Base-by-base conservation (phyloP, 2,113 vertebrate species). In the Clarias batrachus region DNA sequence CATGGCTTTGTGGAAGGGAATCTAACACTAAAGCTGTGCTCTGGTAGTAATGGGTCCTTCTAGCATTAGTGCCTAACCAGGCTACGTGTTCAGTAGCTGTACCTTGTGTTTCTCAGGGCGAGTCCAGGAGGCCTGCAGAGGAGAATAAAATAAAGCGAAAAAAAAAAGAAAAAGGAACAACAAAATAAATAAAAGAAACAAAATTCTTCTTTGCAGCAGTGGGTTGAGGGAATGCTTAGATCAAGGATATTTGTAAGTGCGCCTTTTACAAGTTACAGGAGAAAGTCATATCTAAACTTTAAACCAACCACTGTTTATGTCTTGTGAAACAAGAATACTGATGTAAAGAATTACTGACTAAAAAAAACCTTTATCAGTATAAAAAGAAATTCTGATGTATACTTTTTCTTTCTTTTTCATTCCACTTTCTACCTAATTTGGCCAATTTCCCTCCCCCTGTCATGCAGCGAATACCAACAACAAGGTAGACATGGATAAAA, bases 111-210 rank as follows among this genome's bases (percentile, higher is more conserved):
- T 97, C 96, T 98, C 96, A 90, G 97, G 97, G 93, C 98, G 96
- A 92, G 98, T 99, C 98, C 98, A 99, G 89, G 98, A 99, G 93
- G 97, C 98, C 98, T 99, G 95, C 94, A 97, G 92, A 95, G 92
- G 95, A 96, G 92, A 97, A 94, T 97, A 94, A 48, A 48, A 48
- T 48, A 48, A 48, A 48, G 48, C 48, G 48, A 48, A 48, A 96
- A 91, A 90, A 93, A 90, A 92, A 41, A 84, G 57, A 63, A 33
- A 77, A 56, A 82, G n/a, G 81, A 89, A 86, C 13, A 30, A 62
- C 66, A 56, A 66, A 76, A 83, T 76, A 48, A 76, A 76, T 76
- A 52, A 76, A 76, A n/a, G 11, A 76, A 41, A 41, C 37, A 7
- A 25, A 21, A 23, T 13, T 25, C 25, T 76, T 52, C 41, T 52